These are phyloP conservation scores for Lucinisca nassula DNA, from an alignment of 2,888 invertebrate genomes.

Conservation along the genomic window DNA sequence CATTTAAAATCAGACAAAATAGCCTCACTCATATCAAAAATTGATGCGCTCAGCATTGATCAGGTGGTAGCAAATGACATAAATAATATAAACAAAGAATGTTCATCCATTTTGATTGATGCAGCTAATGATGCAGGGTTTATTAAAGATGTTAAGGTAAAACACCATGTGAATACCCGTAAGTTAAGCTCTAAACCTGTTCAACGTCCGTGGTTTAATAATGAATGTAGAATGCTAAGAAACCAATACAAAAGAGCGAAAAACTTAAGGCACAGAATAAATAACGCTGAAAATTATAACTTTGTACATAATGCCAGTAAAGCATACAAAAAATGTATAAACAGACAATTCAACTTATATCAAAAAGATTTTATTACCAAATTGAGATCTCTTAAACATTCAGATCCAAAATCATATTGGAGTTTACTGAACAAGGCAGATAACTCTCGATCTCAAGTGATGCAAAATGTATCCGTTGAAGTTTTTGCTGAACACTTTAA, in stretches of 20 bases:
- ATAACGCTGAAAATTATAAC: background rate
- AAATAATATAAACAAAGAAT: background rate
- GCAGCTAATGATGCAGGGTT: slow-evolving; percentile 2
- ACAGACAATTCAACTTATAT: background rate
- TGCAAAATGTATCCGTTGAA: background rate
- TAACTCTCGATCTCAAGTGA: background rate
- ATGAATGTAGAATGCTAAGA: background rate
- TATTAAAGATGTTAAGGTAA: background rate
- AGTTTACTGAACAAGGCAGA: background rate
- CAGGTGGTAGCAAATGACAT: background rate
- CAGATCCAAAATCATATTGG: slow-evolving; percentile 8
- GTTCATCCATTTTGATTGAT: slow-evolving; percentile 1
- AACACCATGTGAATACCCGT: background rate
- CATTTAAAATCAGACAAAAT: background rate
- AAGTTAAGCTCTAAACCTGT: background rate
- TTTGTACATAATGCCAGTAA: slow-evolving; percentile 1
- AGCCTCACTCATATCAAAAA: background rate
- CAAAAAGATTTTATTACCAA: background rate
- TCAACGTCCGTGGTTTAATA: background rate
- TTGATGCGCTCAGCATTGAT: background rate
- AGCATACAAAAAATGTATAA: slow-evolving; percentile 1
- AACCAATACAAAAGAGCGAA: background rate
- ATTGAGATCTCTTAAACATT: background rate
- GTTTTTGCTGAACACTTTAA: background rate
- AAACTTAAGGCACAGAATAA: background rate